Evolutionary conservation across 1,140 invertebrate genomes (phyloP), one percentile per base, ranked within the genome.

Genomic region (Ooceraea biroi): DNA sequence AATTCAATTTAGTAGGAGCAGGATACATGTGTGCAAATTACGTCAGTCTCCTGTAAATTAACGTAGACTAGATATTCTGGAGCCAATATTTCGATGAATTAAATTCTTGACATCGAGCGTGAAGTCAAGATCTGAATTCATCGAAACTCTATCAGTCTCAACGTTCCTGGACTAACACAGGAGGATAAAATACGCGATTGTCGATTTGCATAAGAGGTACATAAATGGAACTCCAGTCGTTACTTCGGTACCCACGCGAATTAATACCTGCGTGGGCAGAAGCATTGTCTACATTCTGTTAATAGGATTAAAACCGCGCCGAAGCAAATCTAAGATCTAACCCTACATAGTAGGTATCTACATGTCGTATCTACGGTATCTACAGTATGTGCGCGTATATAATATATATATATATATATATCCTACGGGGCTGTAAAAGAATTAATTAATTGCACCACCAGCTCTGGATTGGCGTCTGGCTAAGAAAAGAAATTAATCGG

Each of bases 241-340:
- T 71, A 80, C 27, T 41, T 58, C 44, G 48, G 12, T 22, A 46
- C 76, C 50, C 76, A 69, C 76, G 50, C 76, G 46, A 80, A 57
- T 80, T 57, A 57, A 65, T 50, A 71, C 7, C 50, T 80, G 76
- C 76, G 60, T 83, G 82, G 63, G 44, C 36, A 27, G 36, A 78
- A 83, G 82, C 73, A 48, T 19, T 66, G 46, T 76, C 82, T 83
- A 83, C 61, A 46, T 78, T 73, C 44, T 83, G 63, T 57, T 63
- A 68, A 83, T 55, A 41, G 27, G 58, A 82, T 17, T 41, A 76
- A 36, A 66, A 77, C 61, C 61, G 82, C 58, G 44, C 78, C 74
- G 48, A 83, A 83, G 82, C 73, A 44, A 83, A 78, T 78, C 73
- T 83, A 83, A 66, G 12, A 78, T 83, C 82, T 83, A 83, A 41